A percentile compares a stretch with the other conserved stretches of the same genome.
These are phyloP conservation scores for Scomber colias DNA, from an alignment of 2,113 vertebrate genomes.

Conservation along the genomic window DNA sequence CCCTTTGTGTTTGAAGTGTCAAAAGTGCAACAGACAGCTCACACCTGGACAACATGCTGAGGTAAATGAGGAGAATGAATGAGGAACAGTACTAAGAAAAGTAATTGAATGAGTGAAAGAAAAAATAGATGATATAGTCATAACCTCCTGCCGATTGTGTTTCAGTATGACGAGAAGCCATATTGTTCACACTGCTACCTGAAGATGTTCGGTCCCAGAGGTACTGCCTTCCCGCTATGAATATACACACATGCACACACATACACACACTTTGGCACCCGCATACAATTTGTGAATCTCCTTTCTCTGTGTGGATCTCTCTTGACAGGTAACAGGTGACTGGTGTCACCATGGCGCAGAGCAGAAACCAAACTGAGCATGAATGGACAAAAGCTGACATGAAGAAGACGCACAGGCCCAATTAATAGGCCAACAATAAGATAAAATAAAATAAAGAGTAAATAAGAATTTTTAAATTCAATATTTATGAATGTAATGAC, in stretches of 20 bases:
- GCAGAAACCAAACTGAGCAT: constrained; percentile 6
- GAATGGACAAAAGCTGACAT: constrained; percentile 28
- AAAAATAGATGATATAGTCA: constrained; percentile 1
- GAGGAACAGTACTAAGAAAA: neutral
- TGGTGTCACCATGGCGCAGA: constrained; percentile 5
- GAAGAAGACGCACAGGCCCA: neutral
- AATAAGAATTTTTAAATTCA: constrained; percentile 9
- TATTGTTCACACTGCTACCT: constrained; percentile 87
- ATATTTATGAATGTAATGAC: constrained; percentile 41
- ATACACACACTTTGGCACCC: neutral
- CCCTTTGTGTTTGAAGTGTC: constrained; percentile 89
- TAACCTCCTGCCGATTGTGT: constrained; percentile 42
- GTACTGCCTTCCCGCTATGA: constrained; percentile 60
- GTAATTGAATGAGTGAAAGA: neutral
- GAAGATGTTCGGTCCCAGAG: constrained; percentile 86
- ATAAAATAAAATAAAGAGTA: neutral
- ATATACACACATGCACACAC: neutral
- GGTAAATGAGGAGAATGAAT: constrained; percentile 67
- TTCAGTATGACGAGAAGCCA: constrained; percentile 88
- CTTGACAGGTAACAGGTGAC: constrained; percentile 76
- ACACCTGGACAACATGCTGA: constrained; percentile 88
- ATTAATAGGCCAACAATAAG: neutral
- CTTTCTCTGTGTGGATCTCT: constrained; percentile 32
- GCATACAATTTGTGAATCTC: constrained; percentile 7
- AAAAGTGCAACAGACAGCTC: constrained; percentile 85